A percentile compares a stretch with the other conserved stretches of the same genome.
These are phyloP conservation scores for Odontothrips loti DNA, from an alignment of 2,888 invertebrate genomes.

Conservation along the genomic window DNA sequence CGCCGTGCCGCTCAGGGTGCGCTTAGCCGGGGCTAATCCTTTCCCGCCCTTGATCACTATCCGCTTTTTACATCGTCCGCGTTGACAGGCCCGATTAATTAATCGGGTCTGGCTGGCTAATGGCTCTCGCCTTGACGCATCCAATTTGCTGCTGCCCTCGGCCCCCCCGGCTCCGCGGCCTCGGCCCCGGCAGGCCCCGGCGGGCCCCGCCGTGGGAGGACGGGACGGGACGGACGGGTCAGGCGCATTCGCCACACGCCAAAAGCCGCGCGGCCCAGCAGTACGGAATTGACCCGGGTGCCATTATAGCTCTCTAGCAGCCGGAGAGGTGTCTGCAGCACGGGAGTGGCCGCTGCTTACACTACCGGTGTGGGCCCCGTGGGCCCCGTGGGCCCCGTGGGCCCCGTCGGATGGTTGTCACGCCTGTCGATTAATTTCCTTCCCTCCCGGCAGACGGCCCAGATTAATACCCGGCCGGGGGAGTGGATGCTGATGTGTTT, in stretches of 20 bases:
- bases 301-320: no score
- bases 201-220: not conserved
- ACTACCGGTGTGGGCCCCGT: no score
- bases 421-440: not conserved
- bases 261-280: no score
- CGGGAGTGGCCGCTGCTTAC: no score
- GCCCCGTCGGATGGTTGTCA: not conserved
- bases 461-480: not conserved
- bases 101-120: slow-evolving; percentile 7
- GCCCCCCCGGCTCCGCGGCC: no score
- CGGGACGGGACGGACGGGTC: not conserved
- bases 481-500: not conserved
- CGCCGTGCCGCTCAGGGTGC: no score
- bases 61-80: not conserved
- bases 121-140: not conserved
- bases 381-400: not conserved
- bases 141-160: slow-evolving; percentile 26
- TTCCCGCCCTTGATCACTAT: not conserved
- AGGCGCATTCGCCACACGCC: no score
- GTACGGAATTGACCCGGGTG: no score
- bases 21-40: no score
- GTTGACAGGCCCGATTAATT: slow-evolving; percentile 8
- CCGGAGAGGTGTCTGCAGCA: no score
- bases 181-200: no score
- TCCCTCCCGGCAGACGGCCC: no score